Evolutionary conservation across 2,888 invertebrate genomes (phyloP).

Genomic region (Chouioia cunea): DNA sequence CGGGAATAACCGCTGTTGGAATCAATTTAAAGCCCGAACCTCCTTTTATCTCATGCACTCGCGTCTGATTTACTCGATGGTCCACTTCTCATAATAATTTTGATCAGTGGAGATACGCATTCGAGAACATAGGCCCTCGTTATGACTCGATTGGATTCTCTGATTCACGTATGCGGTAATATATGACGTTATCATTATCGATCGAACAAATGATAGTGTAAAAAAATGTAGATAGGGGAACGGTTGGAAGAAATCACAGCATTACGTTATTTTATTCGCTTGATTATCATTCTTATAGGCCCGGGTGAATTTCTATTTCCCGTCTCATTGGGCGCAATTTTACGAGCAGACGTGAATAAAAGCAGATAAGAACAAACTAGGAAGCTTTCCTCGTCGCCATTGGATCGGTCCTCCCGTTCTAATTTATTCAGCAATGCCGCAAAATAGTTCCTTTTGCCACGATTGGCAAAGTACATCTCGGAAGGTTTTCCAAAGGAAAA

Average conservation of each 20-base stretch:
- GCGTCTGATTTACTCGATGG: conserved; percentile 30
- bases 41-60: neutral
- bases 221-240: too few species aligned
- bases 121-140: too few species aligned
- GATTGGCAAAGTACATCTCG: conserved; percentile 3
- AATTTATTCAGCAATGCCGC: conserved; percentile 7
- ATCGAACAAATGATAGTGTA: too few species aligned
- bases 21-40: conserved; percentile 40
- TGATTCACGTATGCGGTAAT: too few species aligned
- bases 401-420: conserved; percentile 6
- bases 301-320: too few species aligned
- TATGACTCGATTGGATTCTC: too few species aligned
- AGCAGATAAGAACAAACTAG: neutral
- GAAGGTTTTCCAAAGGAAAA: too few species aligned
- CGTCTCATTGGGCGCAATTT: neutral
- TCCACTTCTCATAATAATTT: conserved; percentile 12
- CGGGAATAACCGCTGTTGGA: conserved; percentile 37
- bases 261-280: too few species aligned
- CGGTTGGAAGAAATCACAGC: too few species aligned
- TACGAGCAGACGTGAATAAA: neutral
- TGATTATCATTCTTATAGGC: too few species aligned
- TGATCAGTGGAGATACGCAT: too few species aligned
- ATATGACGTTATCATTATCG: too few species aligned
- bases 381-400: neutral
- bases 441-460: conserved; percentile 22